Conservation (phyloP, 2,797 vertebrate species). For the Rhincodon typus region DNA sequence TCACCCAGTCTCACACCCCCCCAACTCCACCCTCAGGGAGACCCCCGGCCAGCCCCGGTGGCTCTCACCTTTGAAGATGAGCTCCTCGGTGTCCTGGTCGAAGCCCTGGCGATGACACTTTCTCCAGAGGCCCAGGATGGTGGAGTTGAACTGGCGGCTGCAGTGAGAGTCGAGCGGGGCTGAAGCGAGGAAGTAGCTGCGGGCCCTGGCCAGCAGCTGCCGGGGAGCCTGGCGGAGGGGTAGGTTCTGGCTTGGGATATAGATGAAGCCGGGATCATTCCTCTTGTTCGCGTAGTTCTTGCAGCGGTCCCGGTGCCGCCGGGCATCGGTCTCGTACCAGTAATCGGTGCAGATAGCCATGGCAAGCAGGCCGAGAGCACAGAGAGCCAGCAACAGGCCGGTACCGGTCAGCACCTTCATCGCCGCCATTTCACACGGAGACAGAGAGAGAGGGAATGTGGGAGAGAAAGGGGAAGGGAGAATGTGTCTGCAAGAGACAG, state of each 20-base stretch:
- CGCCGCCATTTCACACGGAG: slow-evolving; percentile 76
- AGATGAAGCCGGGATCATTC: slow-evolving; percentile 82
- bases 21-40: not conserved
- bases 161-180: slow-evolving; percentile 72
- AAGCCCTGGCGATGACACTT: slow-evolving; percentile 79
- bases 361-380: slow-evolving; percentile 72
- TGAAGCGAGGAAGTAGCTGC: not conserved
- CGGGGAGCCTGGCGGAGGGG: slow-evolving; percentile 74
- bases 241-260: slow-evolving; percentile 78
- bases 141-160: slow-evolving; percentile 82
- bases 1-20: too few species aligned
- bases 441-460: slow-evolving; percentile 43
- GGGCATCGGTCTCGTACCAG: slow-evolving; percentile 87
- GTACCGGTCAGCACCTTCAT: slow-evolving; percentile 82
- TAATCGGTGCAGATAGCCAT: slow-evolving; percentile 86
- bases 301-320: slow-evolving; percentile 79
- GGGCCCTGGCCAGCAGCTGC: slow-evolving; percentile 42
- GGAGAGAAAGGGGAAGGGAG: not conserved
- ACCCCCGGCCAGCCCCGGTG: not conserved
- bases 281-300: slow-evolving; percentile 81
- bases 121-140: slow-evolving; percentile 79
- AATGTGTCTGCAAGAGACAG: not conserved
- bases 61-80: slow-evolving; percentile 72
- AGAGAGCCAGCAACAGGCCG: slow-evolving; percentile 76
- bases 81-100: slow-evolving; percentile 82